Percentiles rank a stretch among this genome's conserved stretches.
These are phyloP conservation scores for Sorex maritimensis DNA, from an alignment of 2,797 vertebrate species.

Conservation along the genomic window DNA sequence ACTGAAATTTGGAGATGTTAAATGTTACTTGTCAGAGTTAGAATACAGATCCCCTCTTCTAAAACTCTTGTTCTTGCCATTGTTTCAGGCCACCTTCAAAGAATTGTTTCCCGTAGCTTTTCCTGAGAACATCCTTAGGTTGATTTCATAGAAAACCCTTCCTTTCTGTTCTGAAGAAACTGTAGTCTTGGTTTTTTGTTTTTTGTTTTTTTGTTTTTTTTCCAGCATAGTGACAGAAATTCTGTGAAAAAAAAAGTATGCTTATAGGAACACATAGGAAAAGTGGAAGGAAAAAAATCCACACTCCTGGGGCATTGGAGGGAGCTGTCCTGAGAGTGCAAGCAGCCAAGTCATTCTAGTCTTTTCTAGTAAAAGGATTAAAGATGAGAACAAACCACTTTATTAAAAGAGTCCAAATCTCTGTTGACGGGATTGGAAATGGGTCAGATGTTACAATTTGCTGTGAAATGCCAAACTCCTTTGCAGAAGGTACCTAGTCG, in stretches of 20 bases:
- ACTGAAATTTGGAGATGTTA: conserved; percentile 58
- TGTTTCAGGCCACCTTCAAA: conserved; percentile 27
- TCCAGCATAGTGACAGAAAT: too few relatives aligned
- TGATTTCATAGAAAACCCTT: conserved; percentile 57
- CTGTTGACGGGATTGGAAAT: background rate
- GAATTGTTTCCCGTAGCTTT: conserved; percentile 53
- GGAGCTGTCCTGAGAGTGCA: too few relatives aligned
- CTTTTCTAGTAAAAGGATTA: conserved; percentile 61
- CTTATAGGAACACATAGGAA: too few relatives aligned
- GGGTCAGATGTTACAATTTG: conserved; percentile 43
- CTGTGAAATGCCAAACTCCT: conserved; percentile 6
- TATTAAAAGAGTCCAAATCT: conserved; percentile 61
- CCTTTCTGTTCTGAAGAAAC: conserved; percentile 60
- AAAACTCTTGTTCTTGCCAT: conserved; percentile 28
- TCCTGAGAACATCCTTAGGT: conserved; percentile 55
- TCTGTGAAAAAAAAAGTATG: too few relatives aligned
- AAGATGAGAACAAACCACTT: conserved; percentile 32
- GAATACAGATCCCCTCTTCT: conserved; percentile 1
- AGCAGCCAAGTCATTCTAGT: too few relatives aligned
- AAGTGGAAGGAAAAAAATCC: too few relatives aligned
- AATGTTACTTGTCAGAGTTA: conserved; percentile 39
- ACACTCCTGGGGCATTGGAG: too few relatives aligned
- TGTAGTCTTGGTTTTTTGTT: background rate
- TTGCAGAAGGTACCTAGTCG: conserved; percentile 47
- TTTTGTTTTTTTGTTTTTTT: too few relatives aligned